Evolutionary conservation across 1,140 invertebrate species (phyloP).

Genomic region (Bombus impatiens): DNA sequence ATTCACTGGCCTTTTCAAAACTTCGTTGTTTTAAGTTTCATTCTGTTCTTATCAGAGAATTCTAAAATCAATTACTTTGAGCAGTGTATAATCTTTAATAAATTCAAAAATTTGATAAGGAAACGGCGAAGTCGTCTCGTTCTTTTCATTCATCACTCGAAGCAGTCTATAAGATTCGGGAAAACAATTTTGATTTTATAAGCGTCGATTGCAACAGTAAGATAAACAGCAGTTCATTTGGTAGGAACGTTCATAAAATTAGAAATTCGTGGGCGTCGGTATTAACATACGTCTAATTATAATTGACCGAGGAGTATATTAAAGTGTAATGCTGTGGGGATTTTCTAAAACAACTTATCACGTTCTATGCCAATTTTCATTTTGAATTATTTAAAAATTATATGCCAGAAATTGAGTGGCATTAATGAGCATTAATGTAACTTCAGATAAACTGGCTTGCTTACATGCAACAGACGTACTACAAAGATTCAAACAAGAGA

Average conservation of each 20-base stretch:
- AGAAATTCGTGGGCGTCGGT: constrained; percentile 65
- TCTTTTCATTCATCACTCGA: background rate
- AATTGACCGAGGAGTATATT: constrained; percentile 56
- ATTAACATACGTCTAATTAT: constrained; percentile 71
- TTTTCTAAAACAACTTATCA: constrained; percentile 64
- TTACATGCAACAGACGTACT: background rate
- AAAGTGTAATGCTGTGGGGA: constrained; percentile 58
- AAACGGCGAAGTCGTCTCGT: background rate
- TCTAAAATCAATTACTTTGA: too few species aligned
- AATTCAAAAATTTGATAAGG: background rate
- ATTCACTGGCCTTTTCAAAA: too few species aligned
- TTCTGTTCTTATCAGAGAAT: too few species aligned
- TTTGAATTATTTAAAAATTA: constrained; percentile 8
- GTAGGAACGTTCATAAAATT: constrained; percentile 71
- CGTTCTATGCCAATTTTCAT: constrained; percentile 45
- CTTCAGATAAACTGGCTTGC: background rate
- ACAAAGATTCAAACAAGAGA: background rate
- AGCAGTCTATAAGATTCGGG: constrained; percentile 14
- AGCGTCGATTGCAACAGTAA: constrained; percentile 34
- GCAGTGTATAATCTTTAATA: too few species aligned
- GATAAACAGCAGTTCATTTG: constrained; percentile 59
- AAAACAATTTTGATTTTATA: background rate
- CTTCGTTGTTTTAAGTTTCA: too few species aligned
- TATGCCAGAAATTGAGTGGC: background rate
- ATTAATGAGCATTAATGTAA: background rate